Evolutionary conservation across 2,797 vertebrate species (phyloP).

Genomic region (Lutjanus argentimaculatus): DNA sequence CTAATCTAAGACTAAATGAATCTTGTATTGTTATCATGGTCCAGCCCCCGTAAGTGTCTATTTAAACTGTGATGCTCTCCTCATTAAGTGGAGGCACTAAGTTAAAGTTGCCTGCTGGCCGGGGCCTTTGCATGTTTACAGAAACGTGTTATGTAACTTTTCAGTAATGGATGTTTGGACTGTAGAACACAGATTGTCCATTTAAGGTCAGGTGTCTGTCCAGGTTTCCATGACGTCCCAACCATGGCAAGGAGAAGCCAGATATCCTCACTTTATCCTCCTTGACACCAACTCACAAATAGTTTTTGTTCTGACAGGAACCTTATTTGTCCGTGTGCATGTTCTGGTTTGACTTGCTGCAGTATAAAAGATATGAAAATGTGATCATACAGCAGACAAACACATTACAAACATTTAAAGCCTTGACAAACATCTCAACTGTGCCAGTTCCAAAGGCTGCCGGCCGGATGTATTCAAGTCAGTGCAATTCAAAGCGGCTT

Average conservation of each 20-base stretch:
- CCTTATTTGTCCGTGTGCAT: background rate
- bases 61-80: constrained; percentile 24
- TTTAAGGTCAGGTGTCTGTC: constrained; percentile 70
- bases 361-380: background rate
- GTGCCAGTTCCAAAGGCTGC: constrained; percentile 3
- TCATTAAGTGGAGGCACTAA: constrained; percentile 36
- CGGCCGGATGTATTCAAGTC: too few relatives aligned
- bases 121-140: constrained; percentile 58
- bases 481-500: too few relatives aligned
- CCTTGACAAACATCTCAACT: background rate
- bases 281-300: constrained; percentile 28
- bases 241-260: background rate
- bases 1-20: too few relatives aligned
- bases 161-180: constrained; percentile 37
- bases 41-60: too few relatives aligned
- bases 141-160: constrained; percentile 61
- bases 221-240: constrained; percentile 67
- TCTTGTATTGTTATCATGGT: too few relatives aligned
- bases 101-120: constrained; percentile 10
- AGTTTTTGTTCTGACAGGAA: background rate
- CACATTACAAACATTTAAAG: background rate
- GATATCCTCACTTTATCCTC: constrained; percentile 45
- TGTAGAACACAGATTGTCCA: constrained; percentile 59
- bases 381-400: constrained; percentile 18
- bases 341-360: background rate